phyloP scores from a whole-genome alignment of 2,113 vertebrate genomes.

The Hyperoodon ampullatus region DNA sequence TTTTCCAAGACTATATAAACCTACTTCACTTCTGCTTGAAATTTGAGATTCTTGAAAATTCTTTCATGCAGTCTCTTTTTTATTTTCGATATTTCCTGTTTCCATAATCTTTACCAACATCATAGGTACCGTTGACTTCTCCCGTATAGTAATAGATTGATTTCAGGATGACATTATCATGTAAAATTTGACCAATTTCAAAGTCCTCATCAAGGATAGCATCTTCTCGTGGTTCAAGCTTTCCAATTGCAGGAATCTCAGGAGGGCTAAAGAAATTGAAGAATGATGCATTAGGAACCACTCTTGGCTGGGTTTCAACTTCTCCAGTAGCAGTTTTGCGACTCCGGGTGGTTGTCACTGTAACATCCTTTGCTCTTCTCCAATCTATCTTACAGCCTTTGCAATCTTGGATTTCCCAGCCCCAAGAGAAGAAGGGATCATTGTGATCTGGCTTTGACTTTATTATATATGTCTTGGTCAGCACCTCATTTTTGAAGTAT shows the following conservation, averaged over 20 bases:
- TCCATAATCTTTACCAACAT: slow-evolving; percentile 35
- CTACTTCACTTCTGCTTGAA: slow-evolving; percentile 92
- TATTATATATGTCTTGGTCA: slow-evolving; percentile 96
- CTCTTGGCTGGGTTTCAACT: slow-evolving; percentile 55
- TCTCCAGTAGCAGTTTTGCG: slow-evolving; percentile 93
- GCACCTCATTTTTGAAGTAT: slow-evolving; percentile 94
- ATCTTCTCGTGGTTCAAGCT: slow-evolving; percentile 61
- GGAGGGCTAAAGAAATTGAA: slow-evolving; percentile 97
- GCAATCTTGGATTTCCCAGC: slow-evolving; percentile 96
- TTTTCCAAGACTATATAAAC: slow-evolving; percentile 90
- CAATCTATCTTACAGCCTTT: slow-evolving; percentile 96
- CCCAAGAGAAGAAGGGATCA: slow-evolving; percentile 96
- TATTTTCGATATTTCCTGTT: slow-evolving; percentile 58
- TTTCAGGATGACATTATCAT: slow-evolving; percentile 95
- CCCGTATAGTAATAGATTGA: slow-evolving; percentile 95
- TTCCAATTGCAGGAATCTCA: slow-evolving; percentile 85
- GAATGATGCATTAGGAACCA: slow-evolving; percentile 94
- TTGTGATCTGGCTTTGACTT: slow-evolving; percentile 94
- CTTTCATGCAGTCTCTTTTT: slow-evolving; percentile 90
- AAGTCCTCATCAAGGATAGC: slow-evolving; percentile 87
- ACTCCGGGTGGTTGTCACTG: slow-evolving; percentile 91
- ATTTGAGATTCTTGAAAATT: slow-evolving; percentile 71
- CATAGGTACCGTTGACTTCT: slow-evolving; percentile 73
- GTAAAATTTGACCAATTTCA: slow-evolving; percentile 96
- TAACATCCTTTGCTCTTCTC: slow-evolving; percentile 97